Conservation (phyloP, 2,797 vertebrate species). For the Chromobotia macracanthus region DNA sequence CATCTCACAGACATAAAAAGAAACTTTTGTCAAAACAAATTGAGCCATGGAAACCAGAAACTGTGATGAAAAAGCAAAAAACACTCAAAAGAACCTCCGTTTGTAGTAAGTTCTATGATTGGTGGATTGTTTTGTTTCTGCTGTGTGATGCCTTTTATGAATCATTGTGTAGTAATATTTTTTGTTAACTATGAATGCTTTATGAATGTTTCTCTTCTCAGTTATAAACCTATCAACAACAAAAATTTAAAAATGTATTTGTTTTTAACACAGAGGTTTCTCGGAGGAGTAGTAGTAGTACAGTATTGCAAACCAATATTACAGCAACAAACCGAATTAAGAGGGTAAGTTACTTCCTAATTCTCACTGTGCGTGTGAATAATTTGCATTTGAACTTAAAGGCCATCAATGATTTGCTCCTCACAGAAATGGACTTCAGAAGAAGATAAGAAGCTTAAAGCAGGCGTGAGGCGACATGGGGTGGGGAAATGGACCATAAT, state of each 20-base stretch:
- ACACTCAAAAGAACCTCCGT: slow-evolving; percentile 23
- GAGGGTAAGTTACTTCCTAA: slow-evolving; percentile 35
- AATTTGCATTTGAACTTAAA: neutral
- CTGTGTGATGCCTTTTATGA: no score
- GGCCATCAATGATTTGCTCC: slow-evolving; percentile 4
- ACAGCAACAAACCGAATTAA: neutral
- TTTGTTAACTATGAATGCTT: no score
- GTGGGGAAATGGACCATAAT: slow-evolving; percentile 88
- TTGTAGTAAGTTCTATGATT: slow-evolving; percentile 54
- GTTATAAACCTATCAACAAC: no score
- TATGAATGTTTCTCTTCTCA: no score
- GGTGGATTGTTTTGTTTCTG: neutral
- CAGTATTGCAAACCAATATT: neutral
- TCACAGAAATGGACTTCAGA: slow-evolving; percentile 81
- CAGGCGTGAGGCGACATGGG: slow-evolving; percentile 81
- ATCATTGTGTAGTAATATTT: no score
- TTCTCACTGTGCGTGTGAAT: no score
- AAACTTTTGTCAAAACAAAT: slow-evolving; percentile 64
- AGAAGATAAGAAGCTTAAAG: slow-evolving; percentile 80
- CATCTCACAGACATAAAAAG: slow-evolving; percentile 68
- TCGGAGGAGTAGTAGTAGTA: slow-evolving; percentile 6
- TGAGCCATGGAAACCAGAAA: slow-evolving; percentile 64
- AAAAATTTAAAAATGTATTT: no score
- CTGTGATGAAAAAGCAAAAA: slow-evolving; percentile 57
- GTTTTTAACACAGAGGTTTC: slow-evolving; percentile 39